These are phyloP conservation scores for Crocuta crocuta DNA, from an alignment of 2,113 vertebrate genomes.

Conservation along the genomic window DNA sequence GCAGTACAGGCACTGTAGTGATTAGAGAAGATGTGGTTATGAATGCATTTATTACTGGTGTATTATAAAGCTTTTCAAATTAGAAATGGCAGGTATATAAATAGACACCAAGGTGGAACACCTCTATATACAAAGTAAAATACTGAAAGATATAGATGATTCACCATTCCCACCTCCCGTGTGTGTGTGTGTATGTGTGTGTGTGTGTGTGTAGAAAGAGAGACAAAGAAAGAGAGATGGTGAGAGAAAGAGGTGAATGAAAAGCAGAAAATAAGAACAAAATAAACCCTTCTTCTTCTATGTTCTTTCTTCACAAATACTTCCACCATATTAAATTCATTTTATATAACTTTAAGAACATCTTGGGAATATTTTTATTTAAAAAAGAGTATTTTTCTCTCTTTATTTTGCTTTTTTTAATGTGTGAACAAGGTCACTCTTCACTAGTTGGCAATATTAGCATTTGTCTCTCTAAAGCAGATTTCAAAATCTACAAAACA, in stretches of 20 bases:
- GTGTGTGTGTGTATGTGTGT: no score
- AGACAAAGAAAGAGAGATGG: neutral
- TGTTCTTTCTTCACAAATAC: neutral
- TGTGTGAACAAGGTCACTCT: neutral
- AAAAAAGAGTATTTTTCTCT: neutral
- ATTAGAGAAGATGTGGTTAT: constrained; percentile 88
- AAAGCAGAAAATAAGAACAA: neutral
- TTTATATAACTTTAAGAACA: constrained; percentile 40
- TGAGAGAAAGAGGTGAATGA: neutral
- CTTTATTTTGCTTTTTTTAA: neutral
- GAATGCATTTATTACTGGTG: constrained; percentile 86
- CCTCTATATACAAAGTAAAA: neutral
- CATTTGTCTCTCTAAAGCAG: neutral
- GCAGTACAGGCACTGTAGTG: constrained; percentile 83
- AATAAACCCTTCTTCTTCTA: neutral
- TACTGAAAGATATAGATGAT: constrained; percentile 6
- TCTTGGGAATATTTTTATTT: neutral
- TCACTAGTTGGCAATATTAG: neutral
- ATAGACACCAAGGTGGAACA: constrained; percentile 73
- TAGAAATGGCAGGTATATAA: constrained; percentile 76
- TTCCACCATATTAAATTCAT: neutral
- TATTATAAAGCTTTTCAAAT: constrained; percentile 86
- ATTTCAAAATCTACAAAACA: constrained; percentile 29
- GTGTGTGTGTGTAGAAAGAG: no score
- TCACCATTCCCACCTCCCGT: neutral